phyloP scores from a whole-genome alignment of 2,888 invertebrate species.

The Lumbricus terrestris region DNA sequence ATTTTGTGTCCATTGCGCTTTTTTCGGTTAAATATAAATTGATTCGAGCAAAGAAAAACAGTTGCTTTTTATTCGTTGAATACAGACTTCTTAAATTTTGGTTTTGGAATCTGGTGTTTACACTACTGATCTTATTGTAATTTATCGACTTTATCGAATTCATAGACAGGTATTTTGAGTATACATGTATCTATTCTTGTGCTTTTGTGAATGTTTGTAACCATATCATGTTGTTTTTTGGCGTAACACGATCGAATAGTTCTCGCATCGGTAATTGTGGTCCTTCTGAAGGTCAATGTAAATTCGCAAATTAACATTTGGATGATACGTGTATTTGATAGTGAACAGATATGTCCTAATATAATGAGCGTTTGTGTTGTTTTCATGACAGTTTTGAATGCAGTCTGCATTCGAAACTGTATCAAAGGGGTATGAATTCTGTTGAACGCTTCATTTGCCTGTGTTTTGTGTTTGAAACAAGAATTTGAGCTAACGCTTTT shows the following conservation, averaged over 20 bases:
- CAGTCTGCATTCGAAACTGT: background rate
- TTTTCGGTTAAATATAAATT: background rate
- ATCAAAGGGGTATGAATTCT: background rate
- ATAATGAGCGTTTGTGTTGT: background rate
- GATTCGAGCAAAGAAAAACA: background rate
- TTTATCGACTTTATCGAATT: background rate
- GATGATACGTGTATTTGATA: background rate
- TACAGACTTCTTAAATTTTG: background rate
- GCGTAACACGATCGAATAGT: background rate
- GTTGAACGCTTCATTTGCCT: background rate
- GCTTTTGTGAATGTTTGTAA: background rate
- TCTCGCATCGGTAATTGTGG: background rate
- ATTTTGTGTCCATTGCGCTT: background rate
- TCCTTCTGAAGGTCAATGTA: background rate
- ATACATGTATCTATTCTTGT: background rate
- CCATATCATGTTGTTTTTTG: background rate
- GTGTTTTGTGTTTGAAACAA: background rate
- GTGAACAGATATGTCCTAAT: background rate
- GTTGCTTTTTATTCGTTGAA: background rate
- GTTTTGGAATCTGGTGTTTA: background rate
- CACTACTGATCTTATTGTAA: background rate
- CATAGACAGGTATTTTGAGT: background rate
- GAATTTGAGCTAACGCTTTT: background rate
- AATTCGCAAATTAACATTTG: background rate
- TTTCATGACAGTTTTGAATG: too few species aligned